Conservation (phyloP, 1,140 invertebrate species). For the Drosophila parvula region DNA sequence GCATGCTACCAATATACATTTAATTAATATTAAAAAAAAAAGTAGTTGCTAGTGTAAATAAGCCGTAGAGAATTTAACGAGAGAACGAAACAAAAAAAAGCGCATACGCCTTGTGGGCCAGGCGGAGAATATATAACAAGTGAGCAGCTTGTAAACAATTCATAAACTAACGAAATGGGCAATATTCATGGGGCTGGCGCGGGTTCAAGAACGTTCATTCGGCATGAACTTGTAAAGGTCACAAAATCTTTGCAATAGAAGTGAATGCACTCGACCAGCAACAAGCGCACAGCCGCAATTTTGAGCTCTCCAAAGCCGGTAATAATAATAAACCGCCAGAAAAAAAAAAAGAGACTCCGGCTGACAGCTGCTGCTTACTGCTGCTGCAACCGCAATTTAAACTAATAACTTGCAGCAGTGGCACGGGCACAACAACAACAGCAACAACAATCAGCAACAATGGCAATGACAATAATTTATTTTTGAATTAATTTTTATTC, state of each 20-base stretch:
- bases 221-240: slow-evolving; percentile 75
- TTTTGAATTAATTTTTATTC: slow-evolving; percentile 79
- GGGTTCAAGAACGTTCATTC: slow-evolving; percentile 75
- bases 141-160: slow-evolving; percentile 15
- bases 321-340: slow-evolving; percentile 50
- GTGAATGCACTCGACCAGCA: slow-evolving; percentile 63
- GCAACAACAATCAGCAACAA: slow-evolving; percentile 42
- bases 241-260: slow-evolving; percentile 63
- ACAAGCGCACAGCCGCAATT: slow-evolving; percentile 18
- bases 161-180: slow-evolving; percentile 27
- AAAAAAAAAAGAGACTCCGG: slow-evolving; percentile 31
- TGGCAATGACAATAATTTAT: slow-evolving; percentile 80
- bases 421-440: slow-evolving; percentile 18
- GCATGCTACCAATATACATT: neutral
- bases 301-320: slow-evolving; percentile 53
- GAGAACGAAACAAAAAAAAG: neutral
- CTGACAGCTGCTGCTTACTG: slow-evolving; percentile 42
- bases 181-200: slow-evolving; percentile 2
- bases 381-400: slow-evolving; percentile 75
- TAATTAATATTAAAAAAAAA: neutral
- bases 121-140: slow-evolving; percentile 7
- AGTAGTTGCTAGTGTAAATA: neutral
- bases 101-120: slow-evolving; percentile 20
- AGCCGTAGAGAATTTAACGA: neutral
- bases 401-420: slow-evolving; percentile 69